Conservation (phyloP, 2,113 vertebrate species). For the Typhlomys cinereus region DNA sequence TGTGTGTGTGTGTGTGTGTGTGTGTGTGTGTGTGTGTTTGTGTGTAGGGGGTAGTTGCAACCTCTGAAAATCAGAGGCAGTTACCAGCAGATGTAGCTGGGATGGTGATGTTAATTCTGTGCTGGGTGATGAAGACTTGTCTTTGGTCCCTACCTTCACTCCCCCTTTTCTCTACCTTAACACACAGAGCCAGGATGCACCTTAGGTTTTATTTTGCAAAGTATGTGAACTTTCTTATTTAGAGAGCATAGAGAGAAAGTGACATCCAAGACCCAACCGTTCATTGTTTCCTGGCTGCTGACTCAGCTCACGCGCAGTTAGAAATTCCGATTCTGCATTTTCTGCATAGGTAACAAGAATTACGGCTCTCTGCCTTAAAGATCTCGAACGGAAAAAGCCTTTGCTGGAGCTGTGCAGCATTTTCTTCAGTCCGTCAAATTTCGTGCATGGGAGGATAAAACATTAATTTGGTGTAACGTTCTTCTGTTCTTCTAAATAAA, state of each 20-base stretch:
- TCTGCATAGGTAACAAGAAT: background rate
- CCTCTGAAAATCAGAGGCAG: background rate
- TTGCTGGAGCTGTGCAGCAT: background rate
- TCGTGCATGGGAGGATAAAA: background rate
- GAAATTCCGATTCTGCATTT: background rate
- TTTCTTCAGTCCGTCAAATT: slow-evolving; percentile 25
- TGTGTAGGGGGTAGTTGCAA: slow-evolving; percentile 25
- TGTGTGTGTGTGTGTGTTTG: too few species aligned
- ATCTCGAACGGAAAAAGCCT: background rate
- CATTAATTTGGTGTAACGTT: background rate
- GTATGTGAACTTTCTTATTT: background rate
- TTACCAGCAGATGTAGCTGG: slow-evolving; percentile 26
- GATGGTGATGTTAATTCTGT: background rate
- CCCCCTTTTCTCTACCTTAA: slow-evolving; percentile 10
- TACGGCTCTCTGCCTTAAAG: background rate
- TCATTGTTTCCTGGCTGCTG: background rate
- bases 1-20: too few species aligned
- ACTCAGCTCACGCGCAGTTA: background rate
- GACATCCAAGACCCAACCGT: background rate
- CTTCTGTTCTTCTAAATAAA: background rate
- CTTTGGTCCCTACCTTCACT: background rate
- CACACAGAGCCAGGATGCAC: background rate
- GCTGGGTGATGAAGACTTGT: background rate
- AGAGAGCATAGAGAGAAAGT: background rate
- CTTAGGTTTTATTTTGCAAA: background rate